A percentile compares a stretch with the other conserved stretches of the same genome.
Conservation (phyloP, 53 echinoderm and acorn worm genomes). For the Echinometra lucunter region DNA sequence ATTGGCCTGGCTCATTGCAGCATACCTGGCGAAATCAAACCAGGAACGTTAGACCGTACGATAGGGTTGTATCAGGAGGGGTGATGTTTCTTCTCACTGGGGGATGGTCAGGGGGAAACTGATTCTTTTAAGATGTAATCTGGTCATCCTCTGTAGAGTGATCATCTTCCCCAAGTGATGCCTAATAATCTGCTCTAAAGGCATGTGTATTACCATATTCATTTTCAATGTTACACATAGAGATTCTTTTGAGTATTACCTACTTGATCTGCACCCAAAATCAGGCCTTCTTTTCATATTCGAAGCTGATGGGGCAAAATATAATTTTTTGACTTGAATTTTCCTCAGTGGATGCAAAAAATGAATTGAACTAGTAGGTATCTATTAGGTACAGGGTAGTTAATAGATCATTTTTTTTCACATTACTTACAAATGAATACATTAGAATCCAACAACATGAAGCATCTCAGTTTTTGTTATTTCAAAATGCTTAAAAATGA, state of each 20-base stretch:
- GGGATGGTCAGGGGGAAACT: neutral
- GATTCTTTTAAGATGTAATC: neutral
- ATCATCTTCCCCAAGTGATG: neutral
- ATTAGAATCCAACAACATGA: no score
- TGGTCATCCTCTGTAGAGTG: neutral
- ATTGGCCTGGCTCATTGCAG: constrained; percentile 27
- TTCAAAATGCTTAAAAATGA: no score
- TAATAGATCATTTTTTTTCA: no score
- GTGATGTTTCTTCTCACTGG: neutral
- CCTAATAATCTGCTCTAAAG: neutral
- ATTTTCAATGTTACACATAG: neutral
- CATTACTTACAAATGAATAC: no score
- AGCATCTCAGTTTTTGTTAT: no score
- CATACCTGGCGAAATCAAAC: constrained; percentile 54
- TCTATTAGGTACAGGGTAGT: no score
- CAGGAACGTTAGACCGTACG: constrained; percentile 10
- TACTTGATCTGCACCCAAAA: neutral
- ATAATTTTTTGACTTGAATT: no score
- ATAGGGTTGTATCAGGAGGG: neutral
- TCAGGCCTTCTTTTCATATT: neutral
- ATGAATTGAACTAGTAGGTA: no score
- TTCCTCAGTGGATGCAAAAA: no score
- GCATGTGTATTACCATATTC: neutral
- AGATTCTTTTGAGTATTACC: neutral
- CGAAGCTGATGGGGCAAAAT: neutral